Evolutionary conservation across 2,113 vertebrate species (phyloP), one percentile per base, ranked within the genome.

Genomic region (Drymodes brunneopygia): DNA sequence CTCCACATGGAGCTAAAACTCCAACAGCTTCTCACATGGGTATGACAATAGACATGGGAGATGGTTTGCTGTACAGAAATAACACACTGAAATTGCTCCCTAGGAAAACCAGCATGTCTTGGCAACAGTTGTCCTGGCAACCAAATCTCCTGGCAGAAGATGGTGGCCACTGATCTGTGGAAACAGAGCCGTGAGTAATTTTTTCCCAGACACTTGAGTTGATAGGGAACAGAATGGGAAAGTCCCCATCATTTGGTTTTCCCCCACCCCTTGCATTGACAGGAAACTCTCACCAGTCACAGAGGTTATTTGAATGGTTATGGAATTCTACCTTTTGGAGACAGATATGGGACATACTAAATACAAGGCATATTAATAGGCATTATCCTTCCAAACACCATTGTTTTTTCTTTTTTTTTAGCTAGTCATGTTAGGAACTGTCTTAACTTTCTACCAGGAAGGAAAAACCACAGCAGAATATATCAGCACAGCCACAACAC

Each of bases 121-220:
- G 90, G 88, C 58, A 96, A 96, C 92, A 42, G 96, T 96, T 90
- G 94, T 86, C 94, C 47, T 90, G 85, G 85, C n/a, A 96, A 97
- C 94, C 50, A 45, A 80, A 25, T 57, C 70, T 75, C 28, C 71
- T 72, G 5, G 4, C 66, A 73, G 25, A 73, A 29, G 70, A 47
- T 7, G 36, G 66, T 75, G 81, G 77, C 24, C 24, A 56, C 60
- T 51, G 81, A 57, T 90, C 78, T 11, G 8, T 31, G 69, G 50
- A 84, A 84, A 66, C 23, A 0, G 0, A 71, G 25, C 38, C 0
- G 0, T 2, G 28, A 82, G 53, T 65, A 14, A 21, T 77, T 85
- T 65, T 91, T 33, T 35, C n/a, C 40, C 35, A 33, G 70, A 85
- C 24, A 61, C 45, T 15, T 15, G 47, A 74, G 51, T 31, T 56